A percentile compares a stretch with the other conserved stretches of the same genome.
These are phyloP conservation scores for Semotilus atromaculatus DNA, from an alignment of 2,797 vertebrate species.

Conservation along the genomic window DNA sequence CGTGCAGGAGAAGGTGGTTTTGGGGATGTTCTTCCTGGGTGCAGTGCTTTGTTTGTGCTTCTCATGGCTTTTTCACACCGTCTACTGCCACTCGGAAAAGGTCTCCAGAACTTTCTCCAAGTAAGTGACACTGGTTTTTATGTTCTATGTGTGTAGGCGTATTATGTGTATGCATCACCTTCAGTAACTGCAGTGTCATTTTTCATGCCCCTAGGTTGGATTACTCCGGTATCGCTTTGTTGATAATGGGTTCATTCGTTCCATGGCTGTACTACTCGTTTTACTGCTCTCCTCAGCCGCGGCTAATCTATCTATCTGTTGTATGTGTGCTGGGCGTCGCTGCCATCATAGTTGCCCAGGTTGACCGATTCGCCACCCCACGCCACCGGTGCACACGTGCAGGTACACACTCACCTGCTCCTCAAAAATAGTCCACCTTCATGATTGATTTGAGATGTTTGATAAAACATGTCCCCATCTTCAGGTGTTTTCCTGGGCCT, in stretches of 20 bases:
- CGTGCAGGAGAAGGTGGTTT: conserved; percentile 98
- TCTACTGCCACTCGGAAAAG: conserved; percentile 99
- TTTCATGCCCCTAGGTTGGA: conserved; percentile 83
- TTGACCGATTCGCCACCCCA: conserved; percentile 96
- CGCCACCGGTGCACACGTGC: conserved; percentile 95
- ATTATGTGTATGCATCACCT: background rate
- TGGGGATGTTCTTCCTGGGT: conserved; percentile 98
- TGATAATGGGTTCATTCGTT: conserved; percentile 99
- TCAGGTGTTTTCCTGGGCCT: conserved; percentile 96
- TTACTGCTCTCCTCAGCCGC: conserved; percentile 97
- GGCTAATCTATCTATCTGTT: conserved; percentile 98
- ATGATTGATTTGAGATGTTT: background rate
- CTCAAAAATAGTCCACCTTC: background rate
- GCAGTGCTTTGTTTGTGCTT: conserved; percentile 99
- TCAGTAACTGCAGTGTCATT: background rate
- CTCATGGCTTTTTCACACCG: conserved; percentile 99
- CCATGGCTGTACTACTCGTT: conserved; percentile 99
- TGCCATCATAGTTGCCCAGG: conserved; percentile 96
- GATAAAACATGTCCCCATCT: background rate
- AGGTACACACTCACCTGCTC: conserved; percentile 73
- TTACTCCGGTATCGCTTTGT: conserved; percentile 97
- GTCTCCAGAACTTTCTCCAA: conserved; percentile 98
- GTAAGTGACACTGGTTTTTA: conserved; percentile 76
- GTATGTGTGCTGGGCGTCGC: conserved; percentile 96
- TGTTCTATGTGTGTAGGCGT: background rate